Evolutionary conservation across 2,797 vertebrate species (phyloP).

Genomic region (Naso thynnoides): DNA sequence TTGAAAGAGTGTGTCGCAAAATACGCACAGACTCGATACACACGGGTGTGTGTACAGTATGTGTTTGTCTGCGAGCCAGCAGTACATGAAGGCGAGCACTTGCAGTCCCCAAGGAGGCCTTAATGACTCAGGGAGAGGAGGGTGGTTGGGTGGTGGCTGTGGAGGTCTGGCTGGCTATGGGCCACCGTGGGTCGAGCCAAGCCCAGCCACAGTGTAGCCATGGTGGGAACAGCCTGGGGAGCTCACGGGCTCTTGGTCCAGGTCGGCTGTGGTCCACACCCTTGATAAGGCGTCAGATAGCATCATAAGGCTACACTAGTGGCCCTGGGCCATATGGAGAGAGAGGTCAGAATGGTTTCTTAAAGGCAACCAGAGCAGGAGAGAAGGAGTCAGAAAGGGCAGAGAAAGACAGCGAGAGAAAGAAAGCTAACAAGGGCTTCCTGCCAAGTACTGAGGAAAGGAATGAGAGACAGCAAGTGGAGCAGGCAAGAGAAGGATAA

Average conservation of each 20-base stretch:
- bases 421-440: slow-evolving; percentile 31
- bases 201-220: slow-evolving; percentile 55
- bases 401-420: slow-evolving; percentile 41
- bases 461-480: slow-evolving; percentile 63
- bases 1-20: slow-evolving; percentile 41
- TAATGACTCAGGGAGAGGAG: slow-evolving; percentile 81
- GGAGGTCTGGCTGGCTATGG: slow-evolving; percentile 76
- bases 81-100: slow-evolving; percentile 82
- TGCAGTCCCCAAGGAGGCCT: slow-evolving; percentile 80
- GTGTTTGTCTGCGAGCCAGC: slow-evolving; percentile 57
- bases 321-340: slow-evolving; percentile 69
- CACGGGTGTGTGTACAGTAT: slow-evolving; percentile 39
- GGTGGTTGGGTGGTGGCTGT: slow-evolving; percentile 76
- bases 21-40: slow-evolving; percentile 37
- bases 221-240: slow-evolving; percentile 83
- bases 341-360: slow-evolving; percentile 58
- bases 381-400: slow-evolving; percentile 52
- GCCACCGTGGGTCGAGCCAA: slow-evolving; percentile 67
- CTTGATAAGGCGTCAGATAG: slow-evolving; percentile 87
- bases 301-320: slow-evolving; percentile 83
- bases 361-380: slow-evolving; percentile 44
- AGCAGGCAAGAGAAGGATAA: slow-evolving; percentile 57
- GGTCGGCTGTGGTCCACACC: slow-evolving; percentile 71
- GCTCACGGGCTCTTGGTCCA: slow-evolving; percentile 58
- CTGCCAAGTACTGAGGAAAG: slow-evolving; percentile 55